Base-by-base conservation (phyloP, 2,113 vertebrate genomes). In the Galbula dea region DNA sequence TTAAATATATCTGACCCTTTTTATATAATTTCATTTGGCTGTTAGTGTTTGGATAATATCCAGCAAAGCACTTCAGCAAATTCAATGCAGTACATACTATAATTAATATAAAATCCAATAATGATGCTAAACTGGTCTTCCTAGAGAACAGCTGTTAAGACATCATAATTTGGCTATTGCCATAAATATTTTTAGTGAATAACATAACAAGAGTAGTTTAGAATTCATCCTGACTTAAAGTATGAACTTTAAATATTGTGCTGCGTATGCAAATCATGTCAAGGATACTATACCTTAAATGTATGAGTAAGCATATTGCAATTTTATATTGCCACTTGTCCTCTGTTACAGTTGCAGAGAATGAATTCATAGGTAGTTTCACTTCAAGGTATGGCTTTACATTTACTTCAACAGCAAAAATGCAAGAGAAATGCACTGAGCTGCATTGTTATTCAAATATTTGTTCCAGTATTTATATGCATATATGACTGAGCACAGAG, bases 21-120 rank as follows among this genome's bases (percentile, higher is more conserved):
- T 94, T 96, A 95, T 97, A 97, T 98, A 97, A 98, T 98, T 98
- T 97, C 97, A 97, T 98, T 98, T 96, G 91, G 89, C 95, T 98
- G 96, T 97, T 98, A 98, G 97, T 95, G 83, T 96, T 97, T 99
- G 98, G 98, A 98, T 95, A 94, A 93, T 83, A 87, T 98, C 98
- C 98, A 98, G 96, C 86, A 98, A 97, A 97, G 97, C 98, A 98
- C 98, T 98, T 96, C 96, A 97, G 96, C 86, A 97, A 98, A 98
- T 97, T 97, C 97, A 98, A 95, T 98, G 96, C 97, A 95, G 94
- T 95, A 97, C 93, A 95, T 94, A 91, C 89, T 96, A 94, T 94
- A 96, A 98, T 98, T 98, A 98, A 98, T 97, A 96, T 89, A 95
- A 97, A 96, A 94, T 96, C 96, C 94, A 93, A 90, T 95, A 96